These are phyloP conservation scores for Ispidina lecontei DNA, from an alignment of 2,797 vertebrate genomes.

Conservation along the genomic window DNA sequence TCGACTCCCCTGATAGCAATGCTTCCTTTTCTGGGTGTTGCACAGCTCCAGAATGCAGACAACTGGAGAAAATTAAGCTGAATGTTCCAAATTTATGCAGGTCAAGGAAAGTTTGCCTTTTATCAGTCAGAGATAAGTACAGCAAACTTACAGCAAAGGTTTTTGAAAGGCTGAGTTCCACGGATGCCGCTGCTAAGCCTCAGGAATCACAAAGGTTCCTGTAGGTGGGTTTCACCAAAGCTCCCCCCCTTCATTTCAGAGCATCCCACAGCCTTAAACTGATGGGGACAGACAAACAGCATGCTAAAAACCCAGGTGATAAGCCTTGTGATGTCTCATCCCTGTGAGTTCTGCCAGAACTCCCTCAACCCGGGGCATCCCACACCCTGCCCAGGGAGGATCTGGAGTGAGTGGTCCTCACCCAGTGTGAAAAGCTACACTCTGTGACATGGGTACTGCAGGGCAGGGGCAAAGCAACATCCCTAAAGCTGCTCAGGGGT, in stretches of 20 bases:
- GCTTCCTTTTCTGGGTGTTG: conserved; percentile 39
- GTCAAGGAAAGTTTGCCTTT: conserved; percentile 67
- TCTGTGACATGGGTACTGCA: background rate
- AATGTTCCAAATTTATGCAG: conserved; percentile 46
- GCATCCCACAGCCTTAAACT: background rate
- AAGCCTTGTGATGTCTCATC: background rate
- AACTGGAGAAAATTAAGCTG: conserved; percentile 48
- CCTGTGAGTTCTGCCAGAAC: background rate
- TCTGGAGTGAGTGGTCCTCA: background rate
- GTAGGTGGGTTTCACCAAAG: background rate
- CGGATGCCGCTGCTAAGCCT: background rate
- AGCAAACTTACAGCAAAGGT: background rate
- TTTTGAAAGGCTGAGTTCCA: conserved; percentile 12
- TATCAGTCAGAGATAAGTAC: conserved; percentile 13
- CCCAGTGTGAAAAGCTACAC: background rate
- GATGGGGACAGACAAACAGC: background rate
- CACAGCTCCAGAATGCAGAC: conserved; percentile 14
- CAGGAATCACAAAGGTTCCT: background rate
- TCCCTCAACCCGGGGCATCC: background rate
- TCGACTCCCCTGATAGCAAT: background rate
- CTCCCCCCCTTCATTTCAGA: background rate
- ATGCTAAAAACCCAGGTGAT: accelerated
- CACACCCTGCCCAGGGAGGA: background rate
- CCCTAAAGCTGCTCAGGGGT: background rate
- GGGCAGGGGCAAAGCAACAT: background rate